These are phyloP conservation scores for Meloidogyne hapla DNA, from an alignment of 1,140 invertebrate species.

Conservation along the genomic window DNA sequence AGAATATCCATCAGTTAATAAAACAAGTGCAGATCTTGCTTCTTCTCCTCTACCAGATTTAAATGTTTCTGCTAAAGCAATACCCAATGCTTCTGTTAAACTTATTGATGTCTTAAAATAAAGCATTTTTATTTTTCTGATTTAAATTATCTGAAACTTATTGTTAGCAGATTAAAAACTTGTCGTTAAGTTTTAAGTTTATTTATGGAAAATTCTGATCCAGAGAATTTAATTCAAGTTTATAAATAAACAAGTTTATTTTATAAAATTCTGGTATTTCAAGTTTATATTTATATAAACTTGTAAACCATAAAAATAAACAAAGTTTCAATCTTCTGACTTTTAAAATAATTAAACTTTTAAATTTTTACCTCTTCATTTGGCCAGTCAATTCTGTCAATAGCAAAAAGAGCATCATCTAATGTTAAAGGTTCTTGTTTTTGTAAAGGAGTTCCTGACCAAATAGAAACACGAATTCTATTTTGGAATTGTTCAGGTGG, in stretches of 20 bases:
- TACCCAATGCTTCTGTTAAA: background rate
- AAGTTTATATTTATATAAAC: too few species aligned
- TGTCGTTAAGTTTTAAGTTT: too few species aligned
- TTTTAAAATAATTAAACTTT: background rate
- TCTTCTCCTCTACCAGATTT: background rate
- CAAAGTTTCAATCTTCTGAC: too few species aligned
- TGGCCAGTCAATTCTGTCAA: conserved; percentile 24
- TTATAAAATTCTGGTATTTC: too few species aligned
- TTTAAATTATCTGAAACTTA: too few species aligned
- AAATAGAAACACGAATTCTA: conserved; percentile 21
- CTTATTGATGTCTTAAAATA: background rate
- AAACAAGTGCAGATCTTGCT: background rate
- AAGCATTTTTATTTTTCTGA: too few species aligned
- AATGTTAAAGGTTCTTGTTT: conserved; percentile 15
- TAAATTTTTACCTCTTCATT: background rate
- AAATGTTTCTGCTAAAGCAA: background rate
- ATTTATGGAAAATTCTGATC: too few species aligned
- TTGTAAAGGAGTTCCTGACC: conserved; percentile 21
- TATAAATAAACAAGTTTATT: too few species aligned
- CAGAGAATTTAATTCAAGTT: too few species aligned
- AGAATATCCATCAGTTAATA: conserved; percentile 3
- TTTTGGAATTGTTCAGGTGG: background rate
- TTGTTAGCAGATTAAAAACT: too few species aligned
- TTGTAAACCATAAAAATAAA: too few species aligned
- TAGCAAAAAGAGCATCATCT: conserved; percentile 37